Evolutionary conservation across 2,888 invertebrate genomes (phyloP), one percentile per base, ranked within the genome.

Genomic region (Callosobruchus maculatus): DNA sequence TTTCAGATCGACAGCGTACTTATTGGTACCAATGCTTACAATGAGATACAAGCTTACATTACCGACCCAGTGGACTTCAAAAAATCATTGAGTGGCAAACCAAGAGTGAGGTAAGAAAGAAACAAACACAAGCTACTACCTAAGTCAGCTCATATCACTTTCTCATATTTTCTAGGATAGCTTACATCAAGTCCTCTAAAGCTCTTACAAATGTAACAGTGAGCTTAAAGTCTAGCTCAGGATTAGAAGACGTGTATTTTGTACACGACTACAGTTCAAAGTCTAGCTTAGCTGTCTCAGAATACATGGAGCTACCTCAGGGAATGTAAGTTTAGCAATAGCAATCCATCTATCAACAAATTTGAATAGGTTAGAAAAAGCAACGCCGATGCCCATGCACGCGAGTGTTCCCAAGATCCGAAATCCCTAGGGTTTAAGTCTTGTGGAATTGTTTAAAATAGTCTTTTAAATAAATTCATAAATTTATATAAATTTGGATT

Each of bases 61-160:
- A 89, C 90, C 82, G 90, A 91, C 80, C 89, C 90, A 0, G 90
- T 90, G 73, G 88, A 90, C 67, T 90, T 90, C 78, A 83, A 86
- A 67, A 92, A 91, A 82, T 90, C 92, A 0, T 81, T 91, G 70
- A 90, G 89, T 71, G 92, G 92, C 31, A 90, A 90, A 78, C 91
- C 92, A 0, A 90, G 90, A 82, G 81, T 92, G 0, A 90, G 92
- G 92, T 92, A 85, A 85, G 7, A 26, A 26, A 68, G 20, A 68
- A 21, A 20, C 68, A 68, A 71, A 71, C 2, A 26, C 3, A 26
- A 26, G 26, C 26, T 2, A 7, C 2, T 26, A 2, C 26, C 2
- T 26, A 7, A 26, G 7, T 26, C n/a, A n/a, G n/a, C n/a, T n/a
- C n/a, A n/a, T n/a, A n/a, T n/a, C n/a, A n/a, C n/a, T n/a, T n/a